Percentiles rank a stretch among this genome's conserved stretches.
Evolutionary conservation across 1,140 invertebrate species (phyloP).

Genomic region (Triops cancriformis): DNA sequence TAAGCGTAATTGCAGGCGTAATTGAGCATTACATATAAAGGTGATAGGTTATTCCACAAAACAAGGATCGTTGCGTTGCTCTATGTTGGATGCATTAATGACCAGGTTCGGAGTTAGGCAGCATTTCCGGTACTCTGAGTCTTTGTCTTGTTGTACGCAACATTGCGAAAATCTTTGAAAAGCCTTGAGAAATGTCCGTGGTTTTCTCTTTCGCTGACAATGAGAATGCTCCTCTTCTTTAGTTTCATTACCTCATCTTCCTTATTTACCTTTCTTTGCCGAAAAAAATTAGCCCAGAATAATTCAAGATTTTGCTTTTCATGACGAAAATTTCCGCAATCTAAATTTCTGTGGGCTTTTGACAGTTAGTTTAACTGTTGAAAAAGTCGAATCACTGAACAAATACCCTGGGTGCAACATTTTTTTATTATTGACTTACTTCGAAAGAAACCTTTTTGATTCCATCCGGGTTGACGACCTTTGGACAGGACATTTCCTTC

Average conservation of each 20-base stretch:
- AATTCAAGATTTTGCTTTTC: no score
- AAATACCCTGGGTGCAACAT: neutral
- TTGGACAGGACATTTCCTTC: neutral
- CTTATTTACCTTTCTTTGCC: no score
- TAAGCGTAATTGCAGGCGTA: neutral
- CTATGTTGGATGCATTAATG: neutral
- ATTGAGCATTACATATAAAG: neutral
- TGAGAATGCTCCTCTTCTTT: no score
- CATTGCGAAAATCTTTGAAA: neutral
- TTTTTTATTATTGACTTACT: neutral
- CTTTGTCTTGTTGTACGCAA: neutral
- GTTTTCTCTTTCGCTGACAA: neutral
- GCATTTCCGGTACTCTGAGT: neutral
- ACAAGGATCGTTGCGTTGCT: neutral
- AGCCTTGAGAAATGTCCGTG: neutral
- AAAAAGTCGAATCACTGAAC: neutral
- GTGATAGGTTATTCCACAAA: neutral
- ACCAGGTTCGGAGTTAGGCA: neutral
- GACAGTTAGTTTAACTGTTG: no score
- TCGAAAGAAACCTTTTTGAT: neutral
- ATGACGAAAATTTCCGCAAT: no score
- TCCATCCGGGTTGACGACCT: neutral
- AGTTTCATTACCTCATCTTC: no score
- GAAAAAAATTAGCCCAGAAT: no score
- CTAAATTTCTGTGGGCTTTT: no score